Base-by-base conservation (phyloP, 2,113 vertebrate species). In the Rhinichthys klamathensis region DNA sequence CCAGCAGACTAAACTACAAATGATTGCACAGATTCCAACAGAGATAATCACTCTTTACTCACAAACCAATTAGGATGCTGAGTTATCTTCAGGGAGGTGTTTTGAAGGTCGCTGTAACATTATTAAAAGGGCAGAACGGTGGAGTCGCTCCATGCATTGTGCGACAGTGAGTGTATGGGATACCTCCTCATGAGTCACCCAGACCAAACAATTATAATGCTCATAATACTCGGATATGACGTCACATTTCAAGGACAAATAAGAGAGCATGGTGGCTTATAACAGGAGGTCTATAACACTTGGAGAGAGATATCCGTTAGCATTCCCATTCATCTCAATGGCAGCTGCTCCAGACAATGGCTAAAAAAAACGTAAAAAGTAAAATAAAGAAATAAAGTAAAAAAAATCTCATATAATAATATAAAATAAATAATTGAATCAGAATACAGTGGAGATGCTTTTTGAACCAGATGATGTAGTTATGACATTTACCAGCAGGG, bases 171-270 rank as follows among this genome's bases (percentile, higher is more conserved):
- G 56, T 85, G 18, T 61, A 58, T 3, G 11, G 72, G 5, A 6
- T 80, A 80, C 82, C 60, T 79, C 15, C 79, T 75, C 23, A 32
- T 90, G 89, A 92, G 79, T 93, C 93, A 89, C 51, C 21, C 9
- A 51, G 79, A 15, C 80, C 0, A 44, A 84, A 72, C 69, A 83
- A 76, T 89, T 87, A 70, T 30, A 76, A 89, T 30, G 58, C 83
- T 61, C 3, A 93, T 91, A 94, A 93, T 93, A 88, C 77, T 18
- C 58, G 92, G 93, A 94, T 89, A 84, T 93, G 88, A 88, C 90
- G 38, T 91, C 93, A 92, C 78, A 69, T 81, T 38, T 49, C 63
- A 70, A 70, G 80, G 30, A 58, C 63, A 69, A 35, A 61, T 49
- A 61, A 56, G 38, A 35, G 27, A n/a, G 65, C 73, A 77, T 80